Conservation (phyloP, 1,140 invertebrate species). For the Heterodera carotae region DNA sequence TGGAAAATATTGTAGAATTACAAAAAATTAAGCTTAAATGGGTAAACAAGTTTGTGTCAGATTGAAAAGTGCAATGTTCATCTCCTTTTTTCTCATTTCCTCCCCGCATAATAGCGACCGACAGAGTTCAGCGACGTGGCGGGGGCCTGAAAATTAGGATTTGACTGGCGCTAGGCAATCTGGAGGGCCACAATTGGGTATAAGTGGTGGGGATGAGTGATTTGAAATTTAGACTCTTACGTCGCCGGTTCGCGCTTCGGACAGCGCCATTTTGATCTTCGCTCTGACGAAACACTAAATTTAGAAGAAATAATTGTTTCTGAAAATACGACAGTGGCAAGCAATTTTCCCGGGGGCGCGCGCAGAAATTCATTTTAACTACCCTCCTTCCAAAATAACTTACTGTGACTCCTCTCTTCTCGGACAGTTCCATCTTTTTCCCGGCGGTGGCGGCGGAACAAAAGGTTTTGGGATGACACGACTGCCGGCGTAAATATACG, state of each 20-base stretch:
- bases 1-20: background rate
- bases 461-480: conserved; percentile 11
- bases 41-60: conserved; percentile 14
- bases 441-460: conserved; percentile 18
- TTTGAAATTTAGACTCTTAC: background rate
- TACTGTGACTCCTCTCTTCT: conserved; percentile 21
- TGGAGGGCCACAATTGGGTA: no score
- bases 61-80: background rate
- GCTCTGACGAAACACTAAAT: conserved; percentile 4
- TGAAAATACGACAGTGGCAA: background rate
- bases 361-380: no score
- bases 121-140: background rate
- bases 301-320: background rate
- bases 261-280: background rate
- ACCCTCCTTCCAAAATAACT: no score
- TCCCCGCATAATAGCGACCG: background rate
- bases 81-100: background rate
- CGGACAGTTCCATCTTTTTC: conserved; percentile 31
- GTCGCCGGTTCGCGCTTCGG: conserved; percentile 24
- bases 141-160: background rate
- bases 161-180: no score
- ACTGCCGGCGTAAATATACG: conserved; percentile 12
- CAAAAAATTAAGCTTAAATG: background rate
- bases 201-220: no score
- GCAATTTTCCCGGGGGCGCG: no score